phyloP scores from a whole-genome alignment of 2,797 vertebrate genomes.

The Mycteria americana region DNA sequence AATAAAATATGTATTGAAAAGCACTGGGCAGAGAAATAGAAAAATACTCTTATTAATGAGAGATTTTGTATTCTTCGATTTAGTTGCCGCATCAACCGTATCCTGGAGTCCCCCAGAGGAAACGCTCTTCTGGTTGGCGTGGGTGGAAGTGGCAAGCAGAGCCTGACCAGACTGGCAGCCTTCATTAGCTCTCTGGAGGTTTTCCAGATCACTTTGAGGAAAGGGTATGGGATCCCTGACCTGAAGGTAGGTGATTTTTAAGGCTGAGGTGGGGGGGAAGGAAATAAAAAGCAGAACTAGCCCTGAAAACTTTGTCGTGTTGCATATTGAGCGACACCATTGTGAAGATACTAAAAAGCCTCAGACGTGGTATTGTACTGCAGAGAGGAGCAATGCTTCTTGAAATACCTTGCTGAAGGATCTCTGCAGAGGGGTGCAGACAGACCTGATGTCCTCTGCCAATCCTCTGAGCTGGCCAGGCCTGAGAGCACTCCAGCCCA shows the following conservation, averaged over 20 bases:
- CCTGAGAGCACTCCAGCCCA: neutral
- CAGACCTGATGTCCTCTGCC: neutral
- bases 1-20: neutral
- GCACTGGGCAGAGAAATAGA: neutral
- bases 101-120: conserved; percentile 90
- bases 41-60: neutral
- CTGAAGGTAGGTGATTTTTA: conserved; percentile 82
- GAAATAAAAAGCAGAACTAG: neutral
- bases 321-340: rapidly evolving
- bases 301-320: neutral
- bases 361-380: rapidly evolving
- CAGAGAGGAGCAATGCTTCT: neutral
- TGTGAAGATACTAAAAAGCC: neutral
- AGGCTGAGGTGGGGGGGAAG: neutral
- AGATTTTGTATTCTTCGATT: neutral
- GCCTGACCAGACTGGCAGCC: conserved; percentile 91
- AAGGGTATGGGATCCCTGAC: conserved; percentile 86
- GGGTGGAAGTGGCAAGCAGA: conserved; percentile 95
- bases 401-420: rapidly evolving
- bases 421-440: neutral
- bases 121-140: conserved; percentile 92
- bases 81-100: conserved; percentile 92
- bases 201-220: conserved; percentile 92
- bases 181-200: conserved; percentile 92
- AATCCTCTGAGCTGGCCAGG: neutral